Evolutionary conservation across 2,888 invertebrate genomes (phyloP).

Genomic region (Scaptodrosophila latifasciaeformis): DNA sequence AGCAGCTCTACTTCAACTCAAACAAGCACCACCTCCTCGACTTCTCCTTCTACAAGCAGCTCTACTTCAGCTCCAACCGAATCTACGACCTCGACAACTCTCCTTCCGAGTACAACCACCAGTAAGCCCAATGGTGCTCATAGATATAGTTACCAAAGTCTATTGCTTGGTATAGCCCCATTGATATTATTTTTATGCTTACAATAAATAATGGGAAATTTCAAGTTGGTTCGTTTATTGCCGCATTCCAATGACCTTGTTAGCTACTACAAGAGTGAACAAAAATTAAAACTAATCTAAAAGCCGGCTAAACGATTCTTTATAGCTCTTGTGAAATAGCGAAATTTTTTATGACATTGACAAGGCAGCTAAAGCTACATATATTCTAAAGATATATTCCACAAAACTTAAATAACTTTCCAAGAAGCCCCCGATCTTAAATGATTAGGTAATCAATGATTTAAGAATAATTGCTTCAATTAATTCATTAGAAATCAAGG

Average conservation of each 20-base stretch:
- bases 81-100: constrained; percentile 1
- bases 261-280: constrained; percentile 10
- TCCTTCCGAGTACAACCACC: constrained; percentile 5
- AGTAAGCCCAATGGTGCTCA: constrained; percentile 15
- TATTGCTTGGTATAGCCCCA: constrained; percentile 25
- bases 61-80: background rate
- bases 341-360: too few species aligned
- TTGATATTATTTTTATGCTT: constrained; percentile 22
- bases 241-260: constrained; percentile 17
- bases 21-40: constrained; percentile 5
- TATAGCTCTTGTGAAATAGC: too few species aligned
- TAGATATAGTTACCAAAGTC: constrained; percentile 6
- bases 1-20: background rate
- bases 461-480: too few species aligned
- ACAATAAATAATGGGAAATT: constrained; percentile 28
- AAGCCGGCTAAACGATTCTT: constrained; percentile 30
- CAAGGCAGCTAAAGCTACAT: too few species aligned
- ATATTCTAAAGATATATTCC: too few species aligned
- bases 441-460: too few species aligned
- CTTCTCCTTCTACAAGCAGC: constrained; percentile 3
- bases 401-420: too few species aligned
- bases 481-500: too few species aligned
- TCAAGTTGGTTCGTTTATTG: too few species aligned
- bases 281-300: constrained; percentile 33
- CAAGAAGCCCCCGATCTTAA: too few species aligned